Evolutionary conservation across 2,888 invertebrate genomes (phyloP).

Genomic region (Macaria notata): DNA sequence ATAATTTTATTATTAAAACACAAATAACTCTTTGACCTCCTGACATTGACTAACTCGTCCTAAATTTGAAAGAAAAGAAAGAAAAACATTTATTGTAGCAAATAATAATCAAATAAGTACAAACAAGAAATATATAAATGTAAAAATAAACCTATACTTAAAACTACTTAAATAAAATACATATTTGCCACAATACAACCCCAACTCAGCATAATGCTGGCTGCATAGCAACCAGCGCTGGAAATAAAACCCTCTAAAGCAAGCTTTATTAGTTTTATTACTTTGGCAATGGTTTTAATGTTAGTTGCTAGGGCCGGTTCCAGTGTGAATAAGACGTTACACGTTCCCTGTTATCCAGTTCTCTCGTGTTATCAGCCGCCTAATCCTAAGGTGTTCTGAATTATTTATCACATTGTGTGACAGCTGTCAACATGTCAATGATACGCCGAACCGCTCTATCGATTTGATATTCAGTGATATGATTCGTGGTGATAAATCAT

Average conservation of each 20-base stretch:
- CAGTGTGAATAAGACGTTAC: constrained; percentile 8
- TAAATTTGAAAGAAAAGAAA: too few relatives aligned
- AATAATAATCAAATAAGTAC: too few relatives aligned
- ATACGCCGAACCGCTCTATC: constrained; percentile 59
- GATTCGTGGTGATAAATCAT: constrained; percentile 29
- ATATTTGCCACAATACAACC: too few relatives aligned
- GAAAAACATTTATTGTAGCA: too few relatives aligned
- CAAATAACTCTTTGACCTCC: constrained; percentile 4
- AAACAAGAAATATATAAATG: too few relatives aligned
- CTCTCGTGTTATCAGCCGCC: constrained; percentile 57
- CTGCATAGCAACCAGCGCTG: too few relatives aligned
- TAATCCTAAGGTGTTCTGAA: constrained; percentile 43
- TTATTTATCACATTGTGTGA: constrained; percentile 49
- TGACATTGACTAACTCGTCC: constrained; percentile 7
- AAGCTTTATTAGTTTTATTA: background rate
- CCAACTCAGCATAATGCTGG: too few relatives aligned
- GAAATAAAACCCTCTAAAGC: too few relatives aligned
- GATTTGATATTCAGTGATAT: constrained; percentile 33
- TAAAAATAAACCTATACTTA: too few relatives aligned
- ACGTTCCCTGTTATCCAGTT: constrained; percentile 35
- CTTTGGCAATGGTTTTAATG: too few relatives aligned
- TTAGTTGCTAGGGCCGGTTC: too few relatives aligned
- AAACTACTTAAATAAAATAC: too few relatives aligned
- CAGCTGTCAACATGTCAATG: constrained; percentile 72
- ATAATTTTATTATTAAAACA: constrained; percentile 1